Evolutionary conservation across 92 coral and sea anemone species (phyloP), one percentile per base, ranked within the genome.

Genomic region (Siderastrea radians): DNA sequence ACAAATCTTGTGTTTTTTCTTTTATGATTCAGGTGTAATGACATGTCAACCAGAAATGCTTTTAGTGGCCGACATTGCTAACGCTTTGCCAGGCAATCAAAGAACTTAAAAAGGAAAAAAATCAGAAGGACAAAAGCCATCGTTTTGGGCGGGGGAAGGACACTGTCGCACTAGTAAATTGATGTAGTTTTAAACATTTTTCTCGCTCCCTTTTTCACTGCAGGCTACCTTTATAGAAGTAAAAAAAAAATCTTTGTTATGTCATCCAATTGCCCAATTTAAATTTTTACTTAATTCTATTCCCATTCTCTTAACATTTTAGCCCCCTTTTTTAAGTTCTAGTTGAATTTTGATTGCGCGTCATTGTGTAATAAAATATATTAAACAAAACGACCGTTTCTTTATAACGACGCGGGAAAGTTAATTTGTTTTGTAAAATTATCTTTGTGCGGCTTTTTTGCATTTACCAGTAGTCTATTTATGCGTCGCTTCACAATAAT

Each of bases 71-170:
- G 87, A 64, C 80, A 63, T 84, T 61, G 52, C 80, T 74, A 48
- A 52, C 7, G 49, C 81, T 74, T 52, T 84, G 74, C 87, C 79
- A 84, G 49, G 87, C 87, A 84, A 84, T 84, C 87, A 84, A 38
- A 26, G 54, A 84, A 79, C 62, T 15, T 15, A 2, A 26, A 68
- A 79, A n/a, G 43, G 11, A 49, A n/a, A 63, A 19, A 12, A 61
- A 17, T 17, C 11, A 44, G 11, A n/a, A 49, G 2, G 7, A 13
- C 2, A 16, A 5, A 54, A 12, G 54, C 26, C 17, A 26, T 26
- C 38, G 38, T 26, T 26, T 61, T 38, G 11, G 48, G 19, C n/a
- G n/a, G 54, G 46, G 9, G 2, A 58, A 55, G 49, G 10, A 43
- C 11, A 17, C 5, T 19, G 64, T 55, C 38, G 57, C 57, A 9